Evolutionary conservation across 2,113 vertebrate species (phyloP).

Genomic region (Dicerorhinus sumatrensis): DNA sequence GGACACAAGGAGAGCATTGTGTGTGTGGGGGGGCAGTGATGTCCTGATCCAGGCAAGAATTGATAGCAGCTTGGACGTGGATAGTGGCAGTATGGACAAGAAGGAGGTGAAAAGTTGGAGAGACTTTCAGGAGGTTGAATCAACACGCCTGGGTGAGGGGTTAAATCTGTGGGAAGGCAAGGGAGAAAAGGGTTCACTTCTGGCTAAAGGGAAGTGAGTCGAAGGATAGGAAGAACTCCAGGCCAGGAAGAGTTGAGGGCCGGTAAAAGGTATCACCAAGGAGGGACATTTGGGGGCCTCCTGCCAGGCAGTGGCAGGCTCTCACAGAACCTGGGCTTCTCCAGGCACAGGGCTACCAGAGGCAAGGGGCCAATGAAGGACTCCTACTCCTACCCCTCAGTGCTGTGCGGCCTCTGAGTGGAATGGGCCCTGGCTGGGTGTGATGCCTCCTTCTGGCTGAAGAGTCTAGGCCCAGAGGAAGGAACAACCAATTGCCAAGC

Average conservation of each 20-base stretch:
- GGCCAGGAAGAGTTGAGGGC: background rate
- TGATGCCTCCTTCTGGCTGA: background rate
- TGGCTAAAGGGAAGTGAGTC: background rate
- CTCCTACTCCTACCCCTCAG: background rate
- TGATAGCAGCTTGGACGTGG: background rate
- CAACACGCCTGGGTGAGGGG: background rate
- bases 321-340: background rate
- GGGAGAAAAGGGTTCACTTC: slow-evolving; percentile 39
- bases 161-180: background rate
- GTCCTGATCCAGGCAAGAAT: background rate
- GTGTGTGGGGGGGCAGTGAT: background rate
- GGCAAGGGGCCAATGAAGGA: background rate
- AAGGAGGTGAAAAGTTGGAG: background rate
- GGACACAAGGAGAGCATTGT: background rate
- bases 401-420: background rate
- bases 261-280: background rate
- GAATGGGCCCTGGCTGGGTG: background rate
- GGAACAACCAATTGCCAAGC: background rate
- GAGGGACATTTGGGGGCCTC: background rate
- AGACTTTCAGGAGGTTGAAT: background rate
- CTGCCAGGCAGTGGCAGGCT: background rate
- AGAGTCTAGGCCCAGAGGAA: background rate
- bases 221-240: background rate
- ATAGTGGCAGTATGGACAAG: background rate
- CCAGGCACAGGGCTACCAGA: background rate